A percentile compares a stretch with the other conserved stretches of the same genome.
These are phyloP conservation scores for Penaeus indicus DNA, from an alignment of 1,140 invertebrate species.

Conservation along the genomic window DNA sequence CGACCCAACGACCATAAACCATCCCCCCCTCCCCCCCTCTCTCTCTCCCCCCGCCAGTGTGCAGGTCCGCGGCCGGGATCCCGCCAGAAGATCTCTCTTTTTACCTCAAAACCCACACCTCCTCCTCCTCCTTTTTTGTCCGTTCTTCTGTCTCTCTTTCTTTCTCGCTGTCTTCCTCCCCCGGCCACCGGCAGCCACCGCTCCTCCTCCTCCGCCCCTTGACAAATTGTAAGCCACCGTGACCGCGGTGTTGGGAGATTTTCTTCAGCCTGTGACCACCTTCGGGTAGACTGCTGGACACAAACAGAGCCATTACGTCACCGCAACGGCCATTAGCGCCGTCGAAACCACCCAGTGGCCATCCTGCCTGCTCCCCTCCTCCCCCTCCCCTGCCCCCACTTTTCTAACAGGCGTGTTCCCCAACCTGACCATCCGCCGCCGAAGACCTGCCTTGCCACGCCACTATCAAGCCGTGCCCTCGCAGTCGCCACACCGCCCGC, in stretches of 20 bases:
- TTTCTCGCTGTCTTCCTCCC: constrained; percentile 2
- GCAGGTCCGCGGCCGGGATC: too few species aligned
- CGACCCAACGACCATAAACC: too few species aligned
- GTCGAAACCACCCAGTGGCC: not conserved
- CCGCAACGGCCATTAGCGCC: constrained; percentile 44
- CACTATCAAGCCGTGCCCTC: too few species aligned
- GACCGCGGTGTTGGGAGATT: constrained; percentile 6
- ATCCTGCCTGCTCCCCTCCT: not conserved
- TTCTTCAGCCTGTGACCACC: not conserved
- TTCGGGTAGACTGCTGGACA: not conserved
- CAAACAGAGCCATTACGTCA: constrained; percentile 42
- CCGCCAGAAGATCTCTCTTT: too few species aligned
- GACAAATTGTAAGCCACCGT: not conserved
- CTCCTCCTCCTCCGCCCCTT: constrained; percentile 6
- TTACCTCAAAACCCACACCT: not conserved
- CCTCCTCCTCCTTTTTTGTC: not conserved
- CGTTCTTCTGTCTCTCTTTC: not conserved
- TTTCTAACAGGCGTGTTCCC: too few species aligned
- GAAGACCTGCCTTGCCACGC: too few species aligned
- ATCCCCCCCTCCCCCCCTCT: too few species aligned
- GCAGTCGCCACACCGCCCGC: too few species aligned
- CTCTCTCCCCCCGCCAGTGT: too few species aligned
- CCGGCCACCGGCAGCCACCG: too few species aligned
- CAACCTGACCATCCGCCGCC: too few species aligned
- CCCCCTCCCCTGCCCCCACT: not conserved